Evolutionary conservation across 2,797 vertebrate species (phyloP), one percentile per base, ranked within the genome.

Genomic region (Sebastes hubbsi): DNA sequence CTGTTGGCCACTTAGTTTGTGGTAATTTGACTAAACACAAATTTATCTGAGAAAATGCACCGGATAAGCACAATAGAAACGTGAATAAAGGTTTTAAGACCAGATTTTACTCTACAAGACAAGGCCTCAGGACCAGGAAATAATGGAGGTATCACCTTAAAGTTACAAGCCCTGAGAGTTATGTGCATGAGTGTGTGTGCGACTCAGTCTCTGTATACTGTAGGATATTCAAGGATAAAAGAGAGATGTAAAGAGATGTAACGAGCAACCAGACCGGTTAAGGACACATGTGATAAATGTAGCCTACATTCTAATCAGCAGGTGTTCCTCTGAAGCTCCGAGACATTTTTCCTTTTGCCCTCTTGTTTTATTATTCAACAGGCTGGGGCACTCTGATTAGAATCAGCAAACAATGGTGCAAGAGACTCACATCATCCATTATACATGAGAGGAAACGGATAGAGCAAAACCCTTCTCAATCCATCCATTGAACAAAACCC

Each of bases 341-440:
- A 87, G 76, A 88, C 80, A 22, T 89, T 84, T 86, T 89, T 52
- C 59, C 84, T 88, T 84, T 86, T 72, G 58, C 65, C 76, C 85
- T 80, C 68, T 73, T 85, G 71, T 81, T 92, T 84, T 81, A 88
- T 93, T 90, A 94, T 94, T 93, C 87, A 92, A 73, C 77, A 89
- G 76, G 81, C 82, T 18, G 52, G 52, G 69, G 73, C 78, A 78
- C 78, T 81, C 87, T 88, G 87, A 92, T 93, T 89, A 87, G 78
- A 90, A 90, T 90, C 89, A 12, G 60, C 82, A 92, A 91, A 92
- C 91, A 93, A 92, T 90, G 83, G 83, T 67, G 79, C 85, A 78
- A 85, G 77, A 87, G 86, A 82, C 87, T 69, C 20, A 2, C 74
- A 65, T 72, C 83, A 88, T 94, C 64, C 87, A 93, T 92, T 91